These are phyloP conservation scores for Aphidius gifuensis DNA, from an alignment of 1,140 invertebrate genomes.

Conservation along the genomic window DNA sequence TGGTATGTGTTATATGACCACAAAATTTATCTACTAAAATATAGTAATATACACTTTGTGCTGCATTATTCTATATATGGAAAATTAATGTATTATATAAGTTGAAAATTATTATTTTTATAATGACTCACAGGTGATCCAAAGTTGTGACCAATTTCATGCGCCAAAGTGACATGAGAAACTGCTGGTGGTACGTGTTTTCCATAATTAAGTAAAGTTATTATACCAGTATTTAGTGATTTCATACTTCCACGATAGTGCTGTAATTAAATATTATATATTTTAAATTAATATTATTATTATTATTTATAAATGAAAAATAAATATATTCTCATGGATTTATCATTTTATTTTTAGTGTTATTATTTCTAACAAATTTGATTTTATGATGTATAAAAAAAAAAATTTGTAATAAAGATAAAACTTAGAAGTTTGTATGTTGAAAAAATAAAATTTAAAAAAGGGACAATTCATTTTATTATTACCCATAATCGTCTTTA, in stretches of 20 bases:
- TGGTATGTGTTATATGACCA: background rate
- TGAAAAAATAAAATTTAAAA: no score
- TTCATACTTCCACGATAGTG: conserved; percentile 92
- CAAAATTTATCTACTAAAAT: no score
- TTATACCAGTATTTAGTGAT: conserved; percentile 96
- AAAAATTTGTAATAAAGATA: no score
- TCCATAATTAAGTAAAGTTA: conserved; percentile 96
- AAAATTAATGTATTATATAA: background rate
- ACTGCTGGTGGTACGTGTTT: conserved; percentile 96
- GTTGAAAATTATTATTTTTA: conserved; percentile 2
- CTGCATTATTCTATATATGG: background rate
- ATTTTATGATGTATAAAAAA: no score
- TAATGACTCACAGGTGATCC: conserved; percentile 81
- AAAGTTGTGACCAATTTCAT: conserved; percentile 99
- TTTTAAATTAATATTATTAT: background rate
- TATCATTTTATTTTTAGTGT: no score
- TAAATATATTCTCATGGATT: no score
- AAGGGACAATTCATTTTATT: no score
- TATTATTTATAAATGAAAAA: no score
- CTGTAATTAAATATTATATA: conserved; percentile 55
- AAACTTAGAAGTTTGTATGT: no score
- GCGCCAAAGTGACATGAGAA: conserved; percentile 95
- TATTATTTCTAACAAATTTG: no score
- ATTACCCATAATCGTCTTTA: background rate
- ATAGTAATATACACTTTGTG: no score